Evolutionary conservation across 2,113 vertebrate genomes (phyloP).

Genomic region (Ctenodactylus gundi): DNA sequence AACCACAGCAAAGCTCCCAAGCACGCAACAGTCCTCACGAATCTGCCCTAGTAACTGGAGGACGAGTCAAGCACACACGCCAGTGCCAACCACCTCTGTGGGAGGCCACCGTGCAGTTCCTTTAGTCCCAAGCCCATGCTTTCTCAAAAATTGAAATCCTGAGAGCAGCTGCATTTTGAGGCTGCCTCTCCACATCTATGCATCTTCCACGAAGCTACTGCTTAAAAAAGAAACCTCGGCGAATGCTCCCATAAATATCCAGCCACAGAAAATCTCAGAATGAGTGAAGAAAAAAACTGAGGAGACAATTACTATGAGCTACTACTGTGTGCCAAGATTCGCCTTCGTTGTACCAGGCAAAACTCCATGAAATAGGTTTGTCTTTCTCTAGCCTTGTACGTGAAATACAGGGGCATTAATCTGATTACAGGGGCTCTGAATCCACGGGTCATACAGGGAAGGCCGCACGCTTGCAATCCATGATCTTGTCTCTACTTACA

Average conservation of each 20-base stretch:
- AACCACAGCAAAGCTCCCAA: neutral
- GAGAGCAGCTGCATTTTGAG: neutral
- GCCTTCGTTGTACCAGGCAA: slow-evolving; percentile 72
- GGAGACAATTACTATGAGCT: slow-evolving; percentile 73
- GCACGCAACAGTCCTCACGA: neutral
- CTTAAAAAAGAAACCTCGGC: slow-evolving; percentile 70
- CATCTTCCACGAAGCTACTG: slow-evolving; percentile 3
- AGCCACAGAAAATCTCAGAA: slow-evolving; percentile 71
- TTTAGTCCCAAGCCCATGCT: neutral
- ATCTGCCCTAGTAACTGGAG: neutral
- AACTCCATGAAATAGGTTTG: slow-evolving; percentile 74
- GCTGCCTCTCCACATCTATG: neutral
- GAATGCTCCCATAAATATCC: slow-evolving; percentile 77
- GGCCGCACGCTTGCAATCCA: slow-evolving; percentile 36
- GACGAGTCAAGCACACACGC: neutral
- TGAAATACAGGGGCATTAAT: slow-evolving; percentile 70
- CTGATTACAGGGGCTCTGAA: slow-evolving; percentile 52
- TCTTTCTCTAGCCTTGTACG: slow-evolving; percentile 69
- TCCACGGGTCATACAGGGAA: slow-evolving; percentile 27
- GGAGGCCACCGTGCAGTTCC: neutral
- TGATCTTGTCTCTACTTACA: slow-evolving; percentile 59
- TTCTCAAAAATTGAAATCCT: neutral
- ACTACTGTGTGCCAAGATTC: slow-evolving; percentile 65
- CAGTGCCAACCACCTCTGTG: rapidly evolving
- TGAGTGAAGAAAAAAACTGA: slow-evolving; percentile 78